These are phyloP conservation scores for Tipula vernalis DNA, from an alignment of 2,888 invertebrate genomes.

Conservation along the genomic window DNA sequence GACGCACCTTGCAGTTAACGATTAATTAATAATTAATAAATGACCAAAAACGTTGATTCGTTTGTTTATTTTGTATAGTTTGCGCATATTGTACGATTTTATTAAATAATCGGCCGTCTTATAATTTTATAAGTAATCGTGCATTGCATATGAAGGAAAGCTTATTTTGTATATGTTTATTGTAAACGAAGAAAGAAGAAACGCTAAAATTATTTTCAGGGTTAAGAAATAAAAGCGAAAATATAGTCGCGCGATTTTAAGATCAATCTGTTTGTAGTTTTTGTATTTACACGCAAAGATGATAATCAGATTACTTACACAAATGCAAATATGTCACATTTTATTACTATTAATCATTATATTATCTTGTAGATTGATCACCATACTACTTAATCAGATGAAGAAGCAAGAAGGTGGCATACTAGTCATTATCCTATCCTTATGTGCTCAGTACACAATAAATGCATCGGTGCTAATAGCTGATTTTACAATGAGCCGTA, in stretches of 20 bases:
- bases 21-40: neutral
- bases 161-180: neutral
- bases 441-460: neutral
- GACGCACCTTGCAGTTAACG: neutral
- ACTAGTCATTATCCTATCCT: neutral
- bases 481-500: slow-evolving; percentile 47
- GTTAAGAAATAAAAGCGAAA: neutral
- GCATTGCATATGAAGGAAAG: neutral
- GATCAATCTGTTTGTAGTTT: neutral
- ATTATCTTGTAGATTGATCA: neutral
- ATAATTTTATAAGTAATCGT: neutral
- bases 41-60: neutral
- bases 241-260: neutral
- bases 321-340: neutral
- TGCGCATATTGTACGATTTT: neutral
- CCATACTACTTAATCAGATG: neutral
- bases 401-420: neutral
- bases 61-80: neutral
- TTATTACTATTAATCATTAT: neutral
- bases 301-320: neutral
- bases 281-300: neutral
- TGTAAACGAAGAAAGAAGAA: neutral
- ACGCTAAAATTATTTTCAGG: neutral
- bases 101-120: neutral
- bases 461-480: slow-evolving; percentile 41